These are phyloP conservation scores for Muntiacus reevesi DNA, from an alignment of 2,113 vertebrate genomes.

Conservation along the genomic window DNA sequence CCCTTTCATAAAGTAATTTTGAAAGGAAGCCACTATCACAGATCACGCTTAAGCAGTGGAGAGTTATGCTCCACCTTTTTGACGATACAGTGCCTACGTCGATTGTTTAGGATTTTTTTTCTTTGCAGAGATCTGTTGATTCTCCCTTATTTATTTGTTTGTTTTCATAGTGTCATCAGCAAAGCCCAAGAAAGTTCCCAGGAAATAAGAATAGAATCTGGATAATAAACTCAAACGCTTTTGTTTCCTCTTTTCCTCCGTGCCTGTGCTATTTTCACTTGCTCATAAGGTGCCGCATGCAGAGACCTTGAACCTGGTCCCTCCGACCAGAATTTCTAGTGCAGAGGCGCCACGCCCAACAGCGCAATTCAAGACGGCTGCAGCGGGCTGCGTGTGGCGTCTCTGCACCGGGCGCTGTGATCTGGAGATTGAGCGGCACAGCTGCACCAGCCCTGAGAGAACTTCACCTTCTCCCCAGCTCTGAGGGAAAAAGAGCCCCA, in stretches of 20 bases:
- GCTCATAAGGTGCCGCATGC: not conserved
- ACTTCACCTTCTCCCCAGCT: not conserved
- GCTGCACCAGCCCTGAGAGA: not conserved
- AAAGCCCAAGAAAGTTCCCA: not conserved
- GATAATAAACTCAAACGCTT: not conserved
- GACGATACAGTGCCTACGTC: not conserved
- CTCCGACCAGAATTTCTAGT: not conserved
- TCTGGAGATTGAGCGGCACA: not conserved
- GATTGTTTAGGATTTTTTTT: not conserved
- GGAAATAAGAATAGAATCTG: not conserved
- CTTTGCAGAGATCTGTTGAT: not conserved
- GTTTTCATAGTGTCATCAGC: not conserved
- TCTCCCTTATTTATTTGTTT: not conserved
- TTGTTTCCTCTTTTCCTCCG: not conserved
- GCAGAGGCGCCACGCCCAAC: not conserved
- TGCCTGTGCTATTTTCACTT: not conserved
- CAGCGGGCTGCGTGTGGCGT: accelerated
- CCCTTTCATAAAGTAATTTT: not conserved
- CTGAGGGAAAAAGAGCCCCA: not conserved
- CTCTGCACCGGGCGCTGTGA: not conserved
- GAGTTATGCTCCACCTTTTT: not conserved
- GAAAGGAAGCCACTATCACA: not conserved
- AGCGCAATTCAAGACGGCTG: not conserved
- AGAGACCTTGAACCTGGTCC: not conserved
- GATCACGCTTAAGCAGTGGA: not conserved